Base-by-base conservation (phyloP, 2,113 vertebrate species). In the Toxostoma redivivum region DNA sequence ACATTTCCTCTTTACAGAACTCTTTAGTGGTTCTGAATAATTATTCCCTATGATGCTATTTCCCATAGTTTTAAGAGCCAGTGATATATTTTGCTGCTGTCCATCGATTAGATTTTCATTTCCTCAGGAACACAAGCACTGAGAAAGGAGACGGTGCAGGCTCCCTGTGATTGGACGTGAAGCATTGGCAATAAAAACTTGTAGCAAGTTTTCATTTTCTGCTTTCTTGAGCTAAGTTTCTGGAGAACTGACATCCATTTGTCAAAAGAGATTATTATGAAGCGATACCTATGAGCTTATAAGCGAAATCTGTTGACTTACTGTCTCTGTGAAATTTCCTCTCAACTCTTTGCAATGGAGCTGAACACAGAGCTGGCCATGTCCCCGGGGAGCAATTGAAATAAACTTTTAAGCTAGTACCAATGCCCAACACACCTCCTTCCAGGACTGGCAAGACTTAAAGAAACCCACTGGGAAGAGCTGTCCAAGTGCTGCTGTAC, bases 201-300 rank as follows among this genome's bases (percentile, higher is more conserved):
- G 65, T 42, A 80, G 60, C 80, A 88, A 92, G 60, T 90, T 92
- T 92, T 96, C 80, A 92, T 93, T 88, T 95, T 96, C 82, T 95
- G 65, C 86, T 86, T 96, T 94, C 94, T 57, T 86, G 90, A 84
- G 72, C 53, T 88, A 84, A 67, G 86, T 93, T 97, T 92, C 83
- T 60, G 57, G 82, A 96, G 80, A 74, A 88, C 64, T 78, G 86
- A 94, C 83, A 88, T 66, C 88, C 61, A 86, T 88, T 96, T 90
- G 72, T 95, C 94, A 95, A 90, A 87, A 88, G 45, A 76, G 80
- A 91, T 93, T 96, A 94, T 92, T 84, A 81, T 57, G 88, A 84
- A 92, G 77, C 0, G 2, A 86, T 84, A 96, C 70, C 57, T 96
- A 50, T 53, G 35, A 94, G 86, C 11, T 78, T 38, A 11, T 70